Conservation (phyloP, 1,140 invertebrate genomes). For the Caenorhabditis tropicalis region DNA sequence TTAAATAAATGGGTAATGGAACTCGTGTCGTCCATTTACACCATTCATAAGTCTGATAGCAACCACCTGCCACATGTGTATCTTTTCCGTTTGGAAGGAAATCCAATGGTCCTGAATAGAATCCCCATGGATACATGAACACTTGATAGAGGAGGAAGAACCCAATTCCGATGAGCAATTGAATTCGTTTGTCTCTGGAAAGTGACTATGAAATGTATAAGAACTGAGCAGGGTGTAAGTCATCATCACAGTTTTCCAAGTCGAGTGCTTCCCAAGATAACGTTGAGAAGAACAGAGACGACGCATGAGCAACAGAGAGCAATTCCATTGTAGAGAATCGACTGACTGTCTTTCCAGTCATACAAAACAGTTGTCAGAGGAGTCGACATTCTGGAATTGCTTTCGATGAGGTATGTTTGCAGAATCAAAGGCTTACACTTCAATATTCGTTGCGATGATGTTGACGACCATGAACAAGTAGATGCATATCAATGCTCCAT, state of each 20-base stretch:
- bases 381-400: constrained; percentile 57
- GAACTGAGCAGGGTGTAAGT: background rate
- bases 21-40: constrained; percentile 48
- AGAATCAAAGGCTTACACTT: constrained; percentile 48
- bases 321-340: constrained; percentile 57
- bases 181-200: constrained; percentile 55
- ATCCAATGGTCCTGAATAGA: constrained; percentile 53
- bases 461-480: constrained; percentile 47
- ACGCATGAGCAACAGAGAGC: constrained; percentile 43
- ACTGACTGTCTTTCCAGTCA: constrained; percentile 50
- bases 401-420: no score
- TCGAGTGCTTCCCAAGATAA: constrained; percentile 47
- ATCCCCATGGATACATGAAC: constrained; percentile 51
- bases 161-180: constrained; percentile 53
- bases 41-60: constrained; percentile 52
- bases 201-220: constrained; percentile 4
- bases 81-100: constrained; percentile 42
- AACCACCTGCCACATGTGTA: constrained; percentile 45
- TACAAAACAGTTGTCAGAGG: constrained; percentile 55
- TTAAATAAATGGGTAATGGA: constrained; percentile 54
- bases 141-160: constrained; percentile 53
- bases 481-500: constrained; percentile 52
- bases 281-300: constrained; percentile 47
- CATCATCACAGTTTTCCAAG: constrained; percentile 49
- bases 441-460: constrained; percentile 51